phyloP scores from a whole-genome alignment of 2,113 vertebrate species.

The Dicrurus megarhynchus region DNA sequence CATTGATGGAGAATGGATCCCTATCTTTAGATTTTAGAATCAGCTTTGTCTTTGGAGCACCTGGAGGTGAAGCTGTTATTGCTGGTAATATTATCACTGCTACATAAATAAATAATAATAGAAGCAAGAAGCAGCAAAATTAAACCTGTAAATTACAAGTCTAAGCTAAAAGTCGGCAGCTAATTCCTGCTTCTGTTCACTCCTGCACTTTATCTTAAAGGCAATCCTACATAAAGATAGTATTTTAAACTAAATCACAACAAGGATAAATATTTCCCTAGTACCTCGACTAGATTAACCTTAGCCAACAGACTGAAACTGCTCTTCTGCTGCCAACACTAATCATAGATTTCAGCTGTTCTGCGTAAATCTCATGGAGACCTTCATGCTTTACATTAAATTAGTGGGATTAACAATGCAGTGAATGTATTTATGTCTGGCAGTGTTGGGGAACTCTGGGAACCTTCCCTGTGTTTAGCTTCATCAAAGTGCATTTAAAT shows the following conservation, averaged over 20 bases:
- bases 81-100: background rate
- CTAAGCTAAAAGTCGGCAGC: background rate
- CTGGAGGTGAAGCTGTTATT: slow-evolving; percentile 7
- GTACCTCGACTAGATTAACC: slow-evolving; percentile 40
- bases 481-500: slow-evolving; percentile 7
- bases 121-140: slow-evolving; percentile 21
- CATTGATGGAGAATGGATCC: background rate
- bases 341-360: slow-evolving; percentile 20
- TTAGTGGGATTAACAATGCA: slow-evolving; percentile 23
- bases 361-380: background rate
- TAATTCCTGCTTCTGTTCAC: slow-evolving; percentile 21
- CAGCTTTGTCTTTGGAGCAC: background rate
- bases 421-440: background rate
- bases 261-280: slow-evolving; percentile 31
- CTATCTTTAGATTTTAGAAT: background rate
- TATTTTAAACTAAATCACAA: slow-evolving; percentile 28
- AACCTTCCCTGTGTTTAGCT: background rate
- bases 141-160: slow-evolving; percentile 45
- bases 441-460: background rate
- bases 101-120: slow-evolving; percentile 49
- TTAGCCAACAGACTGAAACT: slow-evolving; percentile 17
- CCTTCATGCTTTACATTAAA: background rate
- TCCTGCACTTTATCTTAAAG: slow-evolving; percentile 9
- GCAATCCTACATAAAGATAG: background rate
- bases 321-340: background rate